Base-by-base conservation (phyloP, 2,797 vertebrate genomes). In the Sciurus carolinensis region DNA sequence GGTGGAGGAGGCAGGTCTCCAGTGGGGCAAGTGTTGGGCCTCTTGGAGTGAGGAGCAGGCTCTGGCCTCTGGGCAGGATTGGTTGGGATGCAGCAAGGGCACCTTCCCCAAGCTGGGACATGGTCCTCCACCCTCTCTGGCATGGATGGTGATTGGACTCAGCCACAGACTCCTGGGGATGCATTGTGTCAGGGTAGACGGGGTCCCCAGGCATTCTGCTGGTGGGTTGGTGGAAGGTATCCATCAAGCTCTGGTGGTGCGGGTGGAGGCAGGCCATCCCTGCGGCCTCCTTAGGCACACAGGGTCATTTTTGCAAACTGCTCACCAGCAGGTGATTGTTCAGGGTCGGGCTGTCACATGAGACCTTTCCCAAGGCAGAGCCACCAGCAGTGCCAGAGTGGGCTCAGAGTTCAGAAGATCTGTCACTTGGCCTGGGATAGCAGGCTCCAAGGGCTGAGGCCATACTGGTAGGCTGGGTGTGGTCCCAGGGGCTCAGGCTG, bases 11-110 rank as follows among this genome's bases (percentile, higher is more conserved):
- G 36, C 33, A 1, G 0, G 0, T 20, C 76, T 76, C 36, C 7
- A 36, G 15, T 4, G 28, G 73, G 2, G 52, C 24, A 0, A 0
- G 47, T 4, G 0, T 52, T 17, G 5, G 42, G 0, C 47, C 0
- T 9, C 72, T 33, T 42, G 50, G 24, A 24, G 2, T 1, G 1
- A 10, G 30, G 33, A 24, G 14, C 69, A n/a, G 2, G 14, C 62
- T 44, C 67, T n/a, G 72, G 67, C 36, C 28, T 4, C 0, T 26
- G 72, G 12, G 15, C 10, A 9, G 33, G 33, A 44, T 75, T 3
- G 0, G 30, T 14, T 4, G n/a, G 17, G 39, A 17, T 18, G 13
- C 12, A 59, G 10, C 64, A 47, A 1, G 5, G 1, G 17, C 7
- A 1, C 0, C 14, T 5, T 54, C 26, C 72, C 44, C 1, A 64